Evolutionary conservation across 2,797 vertebrate species (phyloP).

Genomic region (Hydrocynus forskahlii): DNA sequence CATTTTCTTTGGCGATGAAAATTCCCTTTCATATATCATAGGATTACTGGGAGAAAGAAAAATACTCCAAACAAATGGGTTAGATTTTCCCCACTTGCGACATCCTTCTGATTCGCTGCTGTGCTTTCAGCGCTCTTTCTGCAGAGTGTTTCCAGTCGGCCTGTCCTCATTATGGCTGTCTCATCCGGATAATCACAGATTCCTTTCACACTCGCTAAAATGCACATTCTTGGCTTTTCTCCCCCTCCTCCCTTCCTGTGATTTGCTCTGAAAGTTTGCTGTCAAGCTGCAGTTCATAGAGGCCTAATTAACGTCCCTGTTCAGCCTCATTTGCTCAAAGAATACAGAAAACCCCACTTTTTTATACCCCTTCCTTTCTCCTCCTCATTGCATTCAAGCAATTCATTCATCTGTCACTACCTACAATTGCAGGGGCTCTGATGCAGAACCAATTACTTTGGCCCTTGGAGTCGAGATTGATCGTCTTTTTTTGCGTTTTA

Average conservation of each 20-base stretch:
- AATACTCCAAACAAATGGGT: slow-evolving; percentile 70
- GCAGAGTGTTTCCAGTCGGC: slow-evolving; percentile 53
- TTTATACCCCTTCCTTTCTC: slow-evolving; percentile 54
- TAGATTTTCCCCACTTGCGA: slow-evolving; percentile 65
- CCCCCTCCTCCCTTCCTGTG: slow-evolving; percentile 43
- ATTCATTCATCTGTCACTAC: slow-evolving; percentile 85
- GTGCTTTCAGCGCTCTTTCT: slow-evolving; percentile 72
- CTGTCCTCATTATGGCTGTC: slow-evolving; percentile 73
- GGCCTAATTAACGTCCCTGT: slow-evolving; percentile 83
- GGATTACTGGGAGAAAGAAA: slow-evolving; percentile 36
- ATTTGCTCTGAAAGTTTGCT: slow-evolving; percentile 78
- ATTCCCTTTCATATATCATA: slow-evolving; percentile 17
- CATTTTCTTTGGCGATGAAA: not conserved
- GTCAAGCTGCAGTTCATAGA: slow-evolving; percentile 80
- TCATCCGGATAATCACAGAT: slow-evolving; percentile 73
- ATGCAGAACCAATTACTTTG: slow-evolving; percentile 88
- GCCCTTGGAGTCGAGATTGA: slow-evolving; percentile 81
- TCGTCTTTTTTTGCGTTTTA: slow-evolving; percentile 74
- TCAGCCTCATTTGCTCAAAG: slow-evolving; percentile 86
- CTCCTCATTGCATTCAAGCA: slow-evolving; percentile 78
- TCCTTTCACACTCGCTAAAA: slow-evolving; percentile 67
- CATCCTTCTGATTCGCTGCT: slow-evolving; percentile 48
- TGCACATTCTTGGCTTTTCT: slow-evolving; percentile 24
- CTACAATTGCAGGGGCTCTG: slow-evolving; percentile 73
- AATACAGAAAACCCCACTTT: slow-evolving; percentile 75